Percentiles rank a stretch among this genome's conserved stretches.
These are phyloP conservation scores for Gymnopithys bicolor DNA, from an alignment of 2,797 vertebrate genomes.

Conservation along the genomic window DNA sequence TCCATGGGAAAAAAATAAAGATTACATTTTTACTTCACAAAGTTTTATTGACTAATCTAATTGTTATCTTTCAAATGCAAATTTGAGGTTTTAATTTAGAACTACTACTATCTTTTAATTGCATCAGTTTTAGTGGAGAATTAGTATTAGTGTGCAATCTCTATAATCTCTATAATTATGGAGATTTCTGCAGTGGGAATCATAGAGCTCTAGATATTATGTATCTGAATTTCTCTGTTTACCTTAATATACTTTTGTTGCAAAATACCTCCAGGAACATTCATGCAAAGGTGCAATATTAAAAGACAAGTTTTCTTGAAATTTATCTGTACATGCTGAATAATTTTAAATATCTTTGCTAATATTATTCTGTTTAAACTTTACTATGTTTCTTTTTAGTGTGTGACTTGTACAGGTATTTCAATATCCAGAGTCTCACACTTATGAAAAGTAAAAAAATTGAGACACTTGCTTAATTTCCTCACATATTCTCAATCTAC, in stretches of 20 bases:
- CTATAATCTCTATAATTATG: conserved; percentile 72
- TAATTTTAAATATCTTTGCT: conserved; percentile 1
- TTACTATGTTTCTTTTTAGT: background rate
- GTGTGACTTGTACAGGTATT: background rate
- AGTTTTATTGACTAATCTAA: conserved; percentile 75
- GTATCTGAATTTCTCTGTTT: conserved; percentile 48
- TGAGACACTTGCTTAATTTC: background rate
- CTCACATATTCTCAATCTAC: background rate
- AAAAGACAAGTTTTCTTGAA: background rate
- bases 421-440: background rate
- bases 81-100: conserved; percentile 75
- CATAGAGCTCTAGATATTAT: conserved; percentile 55
- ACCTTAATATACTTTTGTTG: conserved; percentile 33
- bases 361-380: conserved; percentile 13
- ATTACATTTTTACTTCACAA: conserved; percentile 67
- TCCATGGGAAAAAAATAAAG: conserved; percentile 26
- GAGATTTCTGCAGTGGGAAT: conserved; percentile 71
- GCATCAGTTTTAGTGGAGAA: conserved; percentile 74
- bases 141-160: conserved; percentile 75
- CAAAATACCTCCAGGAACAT: conserved; percentile 42
- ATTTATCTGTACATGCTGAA: background rate
- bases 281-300: conserved; percentile 13
- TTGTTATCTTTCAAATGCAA: conserved; percentile 77
- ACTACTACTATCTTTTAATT: conserved; percentile 75
- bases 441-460: background rate